A percentile compares a stretch with the other conserved stretches of the same genome.
phyloP scores from a whole-genome alignment of 2,888 invertebrate species.

The Germaria angustata region DNA sequence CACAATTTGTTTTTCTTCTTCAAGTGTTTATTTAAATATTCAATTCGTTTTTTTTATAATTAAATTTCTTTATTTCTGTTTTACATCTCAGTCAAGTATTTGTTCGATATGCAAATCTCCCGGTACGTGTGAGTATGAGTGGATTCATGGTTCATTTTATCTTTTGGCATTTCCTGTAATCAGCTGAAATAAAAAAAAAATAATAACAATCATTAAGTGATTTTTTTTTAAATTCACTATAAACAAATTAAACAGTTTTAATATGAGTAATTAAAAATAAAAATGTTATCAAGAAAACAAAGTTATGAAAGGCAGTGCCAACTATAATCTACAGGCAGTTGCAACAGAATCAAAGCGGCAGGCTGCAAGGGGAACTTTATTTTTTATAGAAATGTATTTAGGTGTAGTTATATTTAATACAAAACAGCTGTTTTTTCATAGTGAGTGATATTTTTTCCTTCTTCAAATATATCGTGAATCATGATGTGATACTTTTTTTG shows the following conservation, averaged over 20 bases:
- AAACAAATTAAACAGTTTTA: slow-evolving; percentile 42
- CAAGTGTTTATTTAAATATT: slow-evolving; percentile 25
- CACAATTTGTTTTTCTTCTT: not conserved
- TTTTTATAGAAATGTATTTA: no score
- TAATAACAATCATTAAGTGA: slow-evolving; percentile 11
- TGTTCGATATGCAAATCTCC: slow-evolving; percentile 46
- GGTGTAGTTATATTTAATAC: no score
- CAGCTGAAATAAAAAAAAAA: slow-evolving; percentile 36
- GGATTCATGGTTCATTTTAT: slow-evolving; percentile 58
- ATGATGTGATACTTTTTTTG: no score
- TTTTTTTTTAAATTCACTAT: slow-evolving; percentile 8
- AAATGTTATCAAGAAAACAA: slow-evolving; percentile 29
- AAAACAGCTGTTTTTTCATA: no score
- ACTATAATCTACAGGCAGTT: not conserved
- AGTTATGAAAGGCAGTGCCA: not conserved
- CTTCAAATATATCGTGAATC: no score
- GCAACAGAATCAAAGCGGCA: not conserved
- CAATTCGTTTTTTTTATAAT: slow-evolving; percentile 20
- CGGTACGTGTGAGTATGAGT: not conserved
- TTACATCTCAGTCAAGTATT: slow-evolving; percentile 60
- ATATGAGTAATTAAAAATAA: slow-evolving; percentile 49
- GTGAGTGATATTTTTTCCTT: no score
- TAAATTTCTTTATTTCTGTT: slow-evolving; percentile 51
- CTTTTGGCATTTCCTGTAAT: slow-evolving; percentile 64
- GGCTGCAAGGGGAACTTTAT: not conserved